These are phyloP conservation scores for Nycticebus coucang DNA, from an alignment of 2,113 vertebrate species.

Conservation along the genomic window DNA sequence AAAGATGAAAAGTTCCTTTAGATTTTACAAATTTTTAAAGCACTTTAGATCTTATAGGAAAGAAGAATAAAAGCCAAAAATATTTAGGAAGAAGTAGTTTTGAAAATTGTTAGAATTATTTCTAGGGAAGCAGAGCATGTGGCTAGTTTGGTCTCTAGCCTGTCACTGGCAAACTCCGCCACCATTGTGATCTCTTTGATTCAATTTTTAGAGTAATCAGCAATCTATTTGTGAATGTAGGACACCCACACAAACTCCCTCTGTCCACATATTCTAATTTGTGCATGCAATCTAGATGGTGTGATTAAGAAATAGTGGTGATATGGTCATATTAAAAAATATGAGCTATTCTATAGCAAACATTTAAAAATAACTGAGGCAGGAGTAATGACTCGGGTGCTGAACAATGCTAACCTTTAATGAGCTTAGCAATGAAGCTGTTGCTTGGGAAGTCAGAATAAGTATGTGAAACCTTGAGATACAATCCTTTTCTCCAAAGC, in stretches of 20 bases:
- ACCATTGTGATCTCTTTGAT: neutral
- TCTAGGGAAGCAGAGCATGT: neutral
- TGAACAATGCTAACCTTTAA: neutral
- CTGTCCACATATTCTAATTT: conserved; percentile 50
- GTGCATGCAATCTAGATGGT: conserved; percentile 39
- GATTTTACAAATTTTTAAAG: conserved; percentile 54
- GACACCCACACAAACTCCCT: neutral
- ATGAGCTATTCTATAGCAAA: neutral
- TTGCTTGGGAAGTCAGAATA: neutral
- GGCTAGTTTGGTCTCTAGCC: neutral
- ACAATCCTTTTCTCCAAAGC: conserved; percentile 53
- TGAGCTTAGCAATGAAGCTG: neutral
- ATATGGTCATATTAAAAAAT: conserved; percentile 43
- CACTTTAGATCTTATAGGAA: neutral
- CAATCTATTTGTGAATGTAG: conserved; percentile 22
- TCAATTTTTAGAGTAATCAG: neutral
- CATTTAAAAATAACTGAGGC: conserved; percentile 15
- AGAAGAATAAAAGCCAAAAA: neutral
- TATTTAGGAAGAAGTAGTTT: neutral
- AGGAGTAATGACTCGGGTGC: neutral
- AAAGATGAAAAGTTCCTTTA: conserved; percentile 58
- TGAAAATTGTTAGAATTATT: neutral
- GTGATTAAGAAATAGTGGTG: conserved; percentile 54
- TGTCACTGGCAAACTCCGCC: neutral
- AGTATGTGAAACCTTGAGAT: conserved; percentile 31